Base-by-base conservation (phyloP, 2,113 vertebrate species). In the Chionomys nivalis region DNA sequence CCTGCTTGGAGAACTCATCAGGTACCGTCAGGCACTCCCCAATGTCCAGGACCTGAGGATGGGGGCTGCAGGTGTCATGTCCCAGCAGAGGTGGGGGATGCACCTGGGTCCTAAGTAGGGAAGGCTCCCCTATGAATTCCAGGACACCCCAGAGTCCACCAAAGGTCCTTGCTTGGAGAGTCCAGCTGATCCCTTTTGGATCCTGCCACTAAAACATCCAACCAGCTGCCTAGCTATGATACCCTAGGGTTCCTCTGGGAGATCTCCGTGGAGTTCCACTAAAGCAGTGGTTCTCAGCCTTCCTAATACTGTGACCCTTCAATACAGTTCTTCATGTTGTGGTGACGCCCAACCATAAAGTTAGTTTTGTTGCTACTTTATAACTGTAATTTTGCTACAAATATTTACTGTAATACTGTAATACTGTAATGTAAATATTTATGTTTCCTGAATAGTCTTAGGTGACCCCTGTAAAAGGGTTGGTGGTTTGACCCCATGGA, bases 1-100 rank as follows among this genome's bases (percentile, higher is more conserved):
- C 99, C 96, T 99, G 98, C 94, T 99, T 98, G 0, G 99, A 99
- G 98, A 99, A 99, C 89, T 99, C 99, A 63, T 99, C 99, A 0
- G 99, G 99, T 55, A 99, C 98, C 0, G 99, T 99, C 66, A 99
- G 96, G 90, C 98, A 99, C 94, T 99, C 99, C 0, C 99, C 99
- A 3, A 99, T 99, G 94, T 99, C 99, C 98, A 99, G 96, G 97
- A 99, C 99, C 99, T 99, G 72, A 42, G 78, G 95, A 70, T 1
- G 63, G 90, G 33, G 36, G 26, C 7, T 23, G 5, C 16, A 16
- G n/a, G 2, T 26, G 52, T 94, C 76, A 88, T 0, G 55, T n/a
- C 61, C 42, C 0, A 26, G 13, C 6, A 2, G 70, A 77, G 92
- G 70, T 1, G 1, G 26, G 52, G 81, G 72, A 77, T 26, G 13